Base-by-base conservation (phyloP, 2,888 invertebrate species). In the Leptogaster cylindrica region DNA sequence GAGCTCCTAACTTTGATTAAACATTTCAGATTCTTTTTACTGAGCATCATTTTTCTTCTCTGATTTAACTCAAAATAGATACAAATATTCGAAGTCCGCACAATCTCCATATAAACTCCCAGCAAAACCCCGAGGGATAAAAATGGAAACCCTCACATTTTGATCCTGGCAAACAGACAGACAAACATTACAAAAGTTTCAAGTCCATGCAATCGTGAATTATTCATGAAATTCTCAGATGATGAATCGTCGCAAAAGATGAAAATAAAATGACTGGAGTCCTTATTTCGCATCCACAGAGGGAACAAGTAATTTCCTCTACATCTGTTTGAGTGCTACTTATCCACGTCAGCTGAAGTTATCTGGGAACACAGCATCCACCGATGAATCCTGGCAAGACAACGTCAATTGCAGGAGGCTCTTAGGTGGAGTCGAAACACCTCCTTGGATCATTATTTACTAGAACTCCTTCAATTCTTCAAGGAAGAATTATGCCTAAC, bases 51-150 rank as follows among this genome's bases (percentile, higher is more conserved):
- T 52, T 52, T 18, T 52, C 33, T 52, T 52, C 27, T 31, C 12
- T 52, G 52, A 52, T 52, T 52, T 16, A 52, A 31, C n/a, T 36
- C 27, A 33, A 52, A 52, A 52, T 52, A 28, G 52, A 52, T 52
- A 52, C 52, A 33, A 52, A 33, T 52, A 28, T 52, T 52, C 31
- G 27, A 31, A 28, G 31, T n/a, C 25, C 5, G 52, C 14, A 7
- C 1, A 4, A 10, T n/a, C 8, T 14, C 16, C 28, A 20, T 33
- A 31, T 20, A 52, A 52, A 18, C 33, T 52, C 33, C n/a, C n/a
- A n/a, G n/a, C 18, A 33, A 52, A 8, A 1, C 6, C 16, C 31
- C n/a, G 31, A 18, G 31, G 31, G 7, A 31, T 52, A 28, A 28
- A 12, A 7, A 20, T 18, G 6, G 18, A 31, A 52, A 52, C 28